Percentiles rank a stretch among this genome's conserved stretches.
These are phyloP conservation scores for Pyralis farinalis DNA, from an alignment of 2,888 invertebrate species.

Conservation along the genomic window DNA sequence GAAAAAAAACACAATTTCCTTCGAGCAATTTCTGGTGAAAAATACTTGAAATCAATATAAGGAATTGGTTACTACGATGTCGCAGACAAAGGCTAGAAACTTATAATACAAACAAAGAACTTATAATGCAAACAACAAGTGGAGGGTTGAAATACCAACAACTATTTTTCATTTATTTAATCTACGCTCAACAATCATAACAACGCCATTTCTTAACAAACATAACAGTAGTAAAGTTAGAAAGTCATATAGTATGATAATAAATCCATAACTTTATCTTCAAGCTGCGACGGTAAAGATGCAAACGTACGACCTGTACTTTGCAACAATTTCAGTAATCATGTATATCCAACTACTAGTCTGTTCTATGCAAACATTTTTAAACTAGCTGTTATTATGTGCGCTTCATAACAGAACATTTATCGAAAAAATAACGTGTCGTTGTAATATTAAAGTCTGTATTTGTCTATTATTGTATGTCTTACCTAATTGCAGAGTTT, in stretches of 20 bases:
- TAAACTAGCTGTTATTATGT: neutral
- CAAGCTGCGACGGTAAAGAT: conserved; percentile 4
- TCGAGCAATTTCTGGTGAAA: no score
- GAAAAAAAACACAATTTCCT: no score
- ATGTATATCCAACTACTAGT: neutral
- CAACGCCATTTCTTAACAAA: neutral
- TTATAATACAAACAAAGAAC: no score
- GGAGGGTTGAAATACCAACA: no score
- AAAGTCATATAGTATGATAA: neutral
- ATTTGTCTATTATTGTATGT: no score
- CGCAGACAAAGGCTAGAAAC: no score
- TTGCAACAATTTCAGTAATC: conserved; percentile 5
- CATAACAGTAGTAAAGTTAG: neutral
- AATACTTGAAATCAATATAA: no score
- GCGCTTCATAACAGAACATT: neutral
- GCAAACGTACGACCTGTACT: neutral
- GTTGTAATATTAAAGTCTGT: no score
- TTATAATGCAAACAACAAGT: no score
- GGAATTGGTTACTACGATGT: no score
- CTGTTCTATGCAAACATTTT: conserved; percentile 1
- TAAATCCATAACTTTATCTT: conserved; percentile 5
- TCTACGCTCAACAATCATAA: neutral
- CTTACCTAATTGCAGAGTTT: no score
- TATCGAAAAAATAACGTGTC: no score
- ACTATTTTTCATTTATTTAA: neutral